Evolutionary conservation across 2,113 vertebrate species (phyloP).

Genomic region (Mustela nigripes): DNA sequence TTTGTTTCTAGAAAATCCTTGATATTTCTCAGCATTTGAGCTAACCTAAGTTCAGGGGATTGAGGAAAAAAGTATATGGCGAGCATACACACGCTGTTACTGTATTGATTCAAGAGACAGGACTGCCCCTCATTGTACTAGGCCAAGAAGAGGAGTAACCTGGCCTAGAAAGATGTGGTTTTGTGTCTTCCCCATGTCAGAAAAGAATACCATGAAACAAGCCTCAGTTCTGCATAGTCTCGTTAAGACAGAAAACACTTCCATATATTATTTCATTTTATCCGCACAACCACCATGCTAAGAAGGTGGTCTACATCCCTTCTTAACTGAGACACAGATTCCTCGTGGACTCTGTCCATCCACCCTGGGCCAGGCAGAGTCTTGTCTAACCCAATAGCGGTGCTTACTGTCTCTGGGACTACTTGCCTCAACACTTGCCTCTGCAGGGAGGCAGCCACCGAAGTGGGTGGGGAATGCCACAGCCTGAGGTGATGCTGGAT

Average conservation of each 20-base stretch:
- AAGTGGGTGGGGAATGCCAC: background rate
- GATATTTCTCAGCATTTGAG: background rate
- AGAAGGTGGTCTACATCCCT: background rate
- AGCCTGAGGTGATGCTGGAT: background rate
- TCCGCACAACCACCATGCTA: background rate
- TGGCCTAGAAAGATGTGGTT: background rate
- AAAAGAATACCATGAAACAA: background rate
- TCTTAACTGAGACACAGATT: background rate
- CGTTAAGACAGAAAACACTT: conserved; percentile 43
- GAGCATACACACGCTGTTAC: background rate
- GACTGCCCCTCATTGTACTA: background rate
- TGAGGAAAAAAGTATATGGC: background rate
- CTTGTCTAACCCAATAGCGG: background rate
- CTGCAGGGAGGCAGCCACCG: background rate
- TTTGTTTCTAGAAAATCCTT: conserved; percentile 39
- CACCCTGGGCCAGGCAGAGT: background rate
- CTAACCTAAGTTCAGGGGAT: background rate
- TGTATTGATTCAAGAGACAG: background rate
- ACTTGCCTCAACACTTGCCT: background rate
- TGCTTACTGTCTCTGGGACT: background rate
- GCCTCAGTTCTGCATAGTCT: background rate
- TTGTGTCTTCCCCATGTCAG: background rate
- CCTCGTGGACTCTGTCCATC: accelerated
- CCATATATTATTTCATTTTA: background rate
- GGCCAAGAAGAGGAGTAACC: background rate